Percentiles rank a stretch among this genome's conserved stretches.
phyloP scores from a whole-genome alignment of 2,113 vertebrate genomes.

The Takifugu bimaculatus region DNA sequence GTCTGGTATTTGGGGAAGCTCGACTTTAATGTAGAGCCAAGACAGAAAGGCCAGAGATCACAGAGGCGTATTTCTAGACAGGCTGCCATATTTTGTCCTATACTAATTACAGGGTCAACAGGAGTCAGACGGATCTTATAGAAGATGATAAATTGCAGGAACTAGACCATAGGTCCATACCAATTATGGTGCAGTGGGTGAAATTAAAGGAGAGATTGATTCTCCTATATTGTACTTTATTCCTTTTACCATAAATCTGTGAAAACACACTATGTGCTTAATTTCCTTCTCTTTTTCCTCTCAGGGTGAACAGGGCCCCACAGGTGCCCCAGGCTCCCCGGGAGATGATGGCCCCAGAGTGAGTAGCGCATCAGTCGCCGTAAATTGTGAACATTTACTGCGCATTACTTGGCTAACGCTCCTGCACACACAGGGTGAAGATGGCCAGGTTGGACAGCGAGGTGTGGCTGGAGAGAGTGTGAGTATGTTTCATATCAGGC shows the following conservation, averaged over 20 bases:
- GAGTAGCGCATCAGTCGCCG: conserved; percentile 39
- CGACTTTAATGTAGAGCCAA: conserved; percentile 11
- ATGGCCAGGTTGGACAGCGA: conserved; percentile 92
- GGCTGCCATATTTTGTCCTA: conserved; percentile 57
- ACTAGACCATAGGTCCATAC: conserved; percentile 40
- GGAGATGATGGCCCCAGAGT: conserved; percentile 96
- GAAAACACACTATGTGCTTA: conserved; percentile 15
- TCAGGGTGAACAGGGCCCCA: conserved; percentile 88
- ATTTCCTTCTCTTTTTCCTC: conserved; percentile 23
- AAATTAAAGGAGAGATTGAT: conserved; percentile 42
- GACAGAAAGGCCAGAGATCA: conserved; percentile 50
- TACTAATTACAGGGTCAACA: conserved; percentile 67
- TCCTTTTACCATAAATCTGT: not conserved
- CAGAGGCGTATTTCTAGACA: conserved; percentile 63
- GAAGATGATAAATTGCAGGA: conserved; percentile 54
- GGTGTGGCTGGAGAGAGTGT: conserved; percentile 95
- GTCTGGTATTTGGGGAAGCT: conserved; percentile 39
- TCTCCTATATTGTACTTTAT: not conserved
- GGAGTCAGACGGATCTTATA: conserved; percentile 42
- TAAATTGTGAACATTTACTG: not conserved
- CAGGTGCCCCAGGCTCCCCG: conserved; percentile 86
- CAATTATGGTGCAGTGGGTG: conserved; percentile 51
- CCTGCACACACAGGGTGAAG: conserved; percentile 84
- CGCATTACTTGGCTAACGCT: not conserved
- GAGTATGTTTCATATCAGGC: conserved; percentile 60